Conservation (phyloP, 1,140 invertebrate species). For the Halesus radiatus region DNA sequence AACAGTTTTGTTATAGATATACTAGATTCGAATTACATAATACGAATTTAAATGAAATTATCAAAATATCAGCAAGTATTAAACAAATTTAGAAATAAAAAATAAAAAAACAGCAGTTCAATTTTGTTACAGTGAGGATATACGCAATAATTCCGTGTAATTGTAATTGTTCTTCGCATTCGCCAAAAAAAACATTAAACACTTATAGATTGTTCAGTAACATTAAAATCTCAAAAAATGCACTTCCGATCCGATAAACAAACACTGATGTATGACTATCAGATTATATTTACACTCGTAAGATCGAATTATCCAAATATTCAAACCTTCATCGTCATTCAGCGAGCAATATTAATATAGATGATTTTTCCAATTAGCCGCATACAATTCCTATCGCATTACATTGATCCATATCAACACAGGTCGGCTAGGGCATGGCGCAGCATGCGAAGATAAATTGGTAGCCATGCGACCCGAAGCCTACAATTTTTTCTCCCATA, state of each 20-base stretch:
- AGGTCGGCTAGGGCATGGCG: not conserved
- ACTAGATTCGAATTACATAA: too few species aligned
- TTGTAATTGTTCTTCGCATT: too few species aligned
- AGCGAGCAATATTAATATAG: not conserved
- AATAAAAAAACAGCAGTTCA: too few species aligned
- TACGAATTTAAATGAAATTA: too few species aligned
- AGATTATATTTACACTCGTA: not conserved
- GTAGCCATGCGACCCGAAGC: not conserved
- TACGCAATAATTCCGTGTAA: too few species aligned
- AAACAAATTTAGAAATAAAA: too few species aligned
- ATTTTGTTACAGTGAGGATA: too few species aligned
- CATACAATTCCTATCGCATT: constrained; percentile 27
- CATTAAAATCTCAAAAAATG: too few species aligned
- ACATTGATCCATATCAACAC: constrained; percentile 29
- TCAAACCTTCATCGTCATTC: not conserved
- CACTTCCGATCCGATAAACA: not conserved
- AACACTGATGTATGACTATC: not conserved
- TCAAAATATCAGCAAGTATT: too few species aligned
- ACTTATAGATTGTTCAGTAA: too few species aligned
- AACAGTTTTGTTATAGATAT: too few species aligned
- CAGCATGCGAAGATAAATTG: constrained; percentile 38
- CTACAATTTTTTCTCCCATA: constrained; percentile 21
- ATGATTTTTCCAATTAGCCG: not conserved
- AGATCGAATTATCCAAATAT: not conserved
- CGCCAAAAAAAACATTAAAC: too few species aligned